phyloP scores from a whole-genome alignment of 1,140 invertebrate species.

The Drosophila nasuta region DNA sequence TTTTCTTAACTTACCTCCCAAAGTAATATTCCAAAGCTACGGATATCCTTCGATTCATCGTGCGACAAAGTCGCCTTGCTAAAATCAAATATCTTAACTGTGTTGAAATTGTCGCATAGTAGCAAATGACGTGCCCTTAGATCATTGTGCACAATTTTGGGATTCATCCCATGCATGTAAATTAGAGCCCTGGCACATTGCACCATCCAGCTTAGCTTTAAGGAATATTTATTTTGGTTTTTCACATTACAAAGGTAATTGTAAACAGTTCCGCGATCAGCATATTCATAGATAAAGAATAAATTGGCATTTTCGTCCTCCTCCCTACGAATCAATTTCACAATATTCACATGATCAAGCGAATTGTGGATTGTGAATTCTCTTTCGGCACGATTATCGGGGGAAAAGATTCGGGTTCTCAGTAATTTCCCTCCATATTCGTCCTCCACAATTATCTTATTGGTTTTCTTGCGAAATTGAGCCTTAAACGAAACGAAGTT shows the following conservation, averaged over 20 bases:
- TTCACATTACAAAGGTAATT: background rate
- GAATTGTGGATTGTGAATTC: no score
- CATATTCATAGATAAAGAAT: conserved; percentile 1
- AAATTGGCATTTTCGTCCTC: no score
- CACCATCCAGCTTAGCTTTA: conserved; percentile 5
- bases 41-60: conserved; percentile 3
- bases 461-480: no score
- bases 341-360: conserved; percentile 5
- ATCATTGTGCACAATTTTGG: conserved; percentile 3
- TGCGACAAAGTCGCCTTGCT: background rate
- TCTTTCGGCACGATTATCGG: no score
- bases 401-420: no score
- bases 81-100: conserved; percentile 5
- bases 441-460: no score
- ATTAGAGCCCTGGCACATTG: background rate
- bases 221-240: background rate
- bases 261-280: background rate
- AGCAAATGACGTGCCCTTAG: background rate
- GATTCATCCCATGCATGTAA: background rate
- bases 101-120: background rate
- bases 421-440: no score
- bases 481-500: no score
- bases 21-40: conserved; percentile 13
- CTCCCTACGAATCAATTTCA: background rate
- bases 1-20: conserved; percentile 4